Evolutionary conservation across 2,797 vertebrate genomes (phyloP).

Genomic region (Lagorchestes hirsutus): DNA sequence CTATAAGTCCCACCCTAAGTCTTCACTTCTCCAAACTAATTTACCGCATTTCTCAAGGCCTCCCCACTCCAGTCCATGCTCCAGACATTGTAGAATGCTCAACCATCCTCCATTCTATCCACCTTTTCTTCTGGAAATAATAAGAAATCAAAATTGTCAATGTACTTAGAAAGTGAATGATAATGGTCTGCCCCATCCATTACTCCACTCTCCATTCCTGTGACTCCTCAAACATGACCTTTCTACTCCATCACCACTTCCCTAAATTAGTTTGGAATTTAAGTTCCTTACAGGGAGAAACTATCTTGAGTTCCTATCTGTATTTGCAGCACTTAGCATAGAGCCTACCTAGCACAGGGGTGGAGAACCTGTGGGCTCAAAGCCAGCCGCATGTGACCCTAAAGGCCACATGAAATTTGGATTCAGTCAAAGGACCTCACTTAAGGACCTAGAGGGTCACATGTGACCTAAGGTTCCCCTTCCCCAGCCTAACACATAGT

Average conservation of each 20-base stretch:
- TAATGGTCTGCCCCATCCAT: neutral
- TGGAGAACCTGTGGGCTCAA: too few relatives aligned
- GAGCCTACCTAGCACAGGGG: neutral
- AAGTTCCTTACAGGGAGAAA: neutral
- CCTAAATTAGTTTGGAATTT: neutral
- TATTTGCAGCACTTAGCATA: neutral
- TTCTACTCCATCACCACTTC: neutral
- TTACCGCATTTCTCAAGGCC: neutral
- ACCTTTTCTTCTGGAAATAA: neutral
- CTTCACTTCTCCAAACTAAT: neutral
- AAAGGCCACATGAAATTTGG: too few relatives aligned
- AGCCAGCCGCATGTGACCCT: too few relatives aligned
- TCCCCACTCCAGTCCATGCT: neutral
- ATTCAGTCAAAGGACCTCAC: too few relatives aligned
- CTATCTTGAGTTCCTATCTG: neutral
- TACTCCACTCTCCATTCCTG: neutral
- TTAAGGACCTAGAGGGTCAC: too few relatives aligned
- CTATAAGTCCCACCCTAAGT: neutral
- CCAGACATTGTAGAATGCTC: neutral
- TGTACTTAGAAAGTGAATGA: neutral
- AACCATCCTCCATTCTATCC: neutral
- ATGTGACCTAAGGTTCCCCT: too few relatives aligned
- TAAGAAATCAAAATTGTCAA: neutral
- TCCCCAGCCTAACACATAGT: too few relatives aligned
- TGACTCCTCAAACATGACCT: neutral